Evolutionary conservation across 2,797 vertebrate genomes (phyloP).

Genomic region (Chrysocyon brachyurus): DNA sequence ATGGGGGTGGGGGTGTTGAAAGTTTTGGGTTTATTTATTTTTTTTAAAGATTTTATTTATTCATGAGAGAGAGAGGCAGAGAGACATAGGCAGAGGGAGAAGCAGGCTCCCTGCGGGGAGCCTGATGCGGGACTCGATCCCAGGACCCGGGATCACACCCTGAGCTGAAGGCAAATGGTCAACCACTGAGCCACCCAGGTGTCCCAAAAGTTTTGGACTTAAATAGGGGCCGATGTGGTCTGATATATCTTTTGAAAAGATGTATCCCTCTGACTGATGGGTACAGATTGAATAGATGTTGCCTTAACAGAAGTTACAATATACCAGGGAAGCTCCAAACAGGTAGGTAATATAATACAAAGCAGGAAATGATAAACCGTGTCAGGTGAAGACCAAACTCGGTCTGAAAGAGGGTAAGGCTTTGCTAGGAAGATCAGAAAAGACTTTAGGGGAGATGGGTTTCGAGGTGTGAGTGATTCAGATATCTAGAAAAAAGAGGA

Average conservation of each 20-base stretch:
- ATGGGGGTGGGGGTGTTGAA: accelerated
- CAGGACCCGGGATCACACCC: too few species aligned
- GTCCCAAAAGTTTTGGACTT: not conserved
- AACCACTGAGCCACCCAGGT: too few species aligned
- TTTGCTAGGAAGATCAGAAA: not conserved
- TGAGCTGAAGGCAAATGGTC: too few species aligned
- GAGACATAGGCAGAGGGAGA: too few species aligned
- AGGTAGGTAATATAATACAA: too few species aligned
- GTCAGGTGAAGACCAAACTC: not conserved
- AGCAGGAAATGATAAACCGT: not conserved
- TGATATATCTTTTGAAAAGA: not conserved
- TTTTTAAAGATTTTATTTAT: too few species aligned
- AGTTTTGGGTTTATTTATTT: too few species aligned
- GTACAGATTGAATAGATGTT: not conserved
- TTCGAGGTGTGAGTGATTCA: not conserved
- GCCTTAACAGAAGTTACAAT: not conserved
- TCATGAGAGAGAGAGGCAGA: too few species aligned
- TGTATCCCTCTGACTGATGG: not conserved
- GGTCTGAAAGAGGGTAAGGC: not conserved
- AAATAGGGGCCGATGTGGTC: not conserved
- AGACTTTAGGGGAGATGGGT: not conserved
- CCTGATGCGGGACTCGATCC: too few species aligned
- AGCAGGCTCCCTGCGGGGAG: too few species aligned
- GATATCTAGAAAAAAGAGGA: not conserved
- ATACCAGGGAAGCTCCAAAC: not conserved